Evolutionary conservation across 2,113 vertebrate genomes (phyloP), one percentile per base, ranked within the genome.

Genomic region (Melozone crissalis): DNA sequence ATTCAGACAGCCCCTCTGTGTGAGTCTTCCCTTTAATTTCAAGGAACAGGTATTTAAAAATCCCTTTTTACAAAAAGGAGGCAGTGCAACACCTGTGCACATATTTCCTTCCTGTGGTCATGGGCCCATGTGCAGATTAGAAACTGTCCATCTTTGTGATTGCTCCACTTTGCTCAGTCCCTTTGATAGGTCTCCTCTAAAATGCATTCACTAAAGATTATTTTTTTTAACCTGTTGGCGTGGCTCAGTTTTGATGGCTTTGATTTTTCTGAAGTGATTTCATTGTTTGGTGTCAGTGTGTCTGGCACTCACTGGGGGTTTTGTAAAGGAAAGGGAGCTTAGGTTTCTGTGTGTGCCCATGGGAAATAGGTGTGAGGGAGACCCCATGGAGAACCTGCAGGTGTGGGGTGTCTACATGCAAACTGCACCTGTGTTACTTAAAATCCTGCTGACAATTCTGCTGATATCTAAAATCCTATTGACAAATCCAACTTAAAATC

Each of bases 21-120:
- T 86, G 62, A 91, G 39, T 77, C 35, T 87, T 86, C 46, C 47
- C 83, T 85, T 93, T 95, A 94, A 93, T 96, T 97, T 92, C 84
- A 87, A 92, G 94, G 79, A 96, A 73, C 10, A 89, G 75, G 39
- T 94, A 96, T 47, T 95, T 89, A 91, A 89, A 78, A 90, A 89
- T 58, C 39, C 22, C 21, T n/a, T 93, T 84, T 71, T 41, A 65
- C 37, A 89, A 90, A 87, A 94, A 10, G 2, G 27, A 76, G 24
- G 65, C 71, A 67, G 59, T 28, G 4, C 19, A 75, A n/a, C 30
- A 76, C 39, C 27, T 5, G 1, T 67, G 57, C 68, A 30, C 14
- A 3, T 43, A 0, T 75, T 84, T 89, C 35, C 23, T 82, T 75
- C 61, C 23, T 33, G 7, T 59, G 61, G 19, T 67, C 5, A 0